phyloP scores from a whole-genome alignment of 2,888 invertebrate genomes.

The Ernsta delagoae region DNA sequence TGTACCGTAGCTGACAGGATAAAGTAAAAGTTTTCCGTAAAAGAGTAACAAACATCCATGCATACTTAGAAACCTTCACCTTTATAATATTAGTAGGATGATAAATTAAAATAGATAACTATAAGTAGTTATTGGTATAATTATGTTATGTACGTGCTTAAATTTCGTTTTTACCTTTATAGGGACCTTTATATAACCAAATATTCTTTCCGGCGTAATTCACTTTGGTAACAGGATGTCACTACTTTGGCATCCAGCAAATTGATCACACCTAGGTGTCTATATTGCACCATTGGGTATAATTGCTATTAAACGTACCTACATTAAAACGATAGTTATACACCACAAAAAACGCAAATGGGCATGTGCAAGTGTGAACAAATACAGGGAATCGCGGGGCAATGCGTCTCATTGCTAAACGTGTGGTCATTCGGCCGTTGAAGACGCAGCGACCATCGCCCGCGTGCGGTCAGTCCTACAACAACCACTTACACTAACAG shows the following conservation, averaged over 20 bases:
- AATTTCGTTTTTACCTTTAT: no score
- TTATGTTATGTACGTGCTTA: no score
- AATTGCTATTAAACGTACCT: background rate
- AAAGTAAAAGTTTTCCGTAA: no score
- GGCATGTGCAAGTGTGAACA: slow-evolving; percentile 18
- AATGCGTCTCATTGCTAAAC: slow-evolving; percentile 63
- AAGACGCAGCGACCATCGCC: slow-evolving; percentile 42
- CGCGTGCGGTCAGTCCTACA: slow-evolving; percentile 56
- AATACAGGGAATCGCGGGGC: slow-evolving; percentile 50
- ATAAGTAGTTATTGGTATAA: no score
- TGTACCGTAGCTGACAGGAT: no score
- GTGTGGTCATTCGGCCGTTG: slow-evolving; percentile 69
- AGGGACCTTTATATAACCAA: no score
- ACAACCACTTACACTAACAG: slow-evolving; percentile 39
- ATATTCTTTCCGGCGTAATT: background rate
- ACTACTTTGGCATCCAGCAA: background rate
- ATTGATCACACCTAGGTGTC: background rate
- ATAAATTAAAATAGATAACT: no score
- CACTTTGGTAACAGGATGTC: background rate
- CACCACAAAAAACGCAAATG: slow-evolving; percentile 13
- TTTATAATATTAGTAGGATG: no score
- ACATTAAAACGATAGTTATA: background rate
- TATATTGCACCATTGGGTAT: background rate
- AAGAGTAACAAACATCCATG: no score
- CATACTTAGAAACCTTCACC: no score